Evolutionary conservation across 2,888 invertebrate genomes (phyloP), one percentile per base, ranked within the genome.

Genomic region (Ormyrus nitidulus): DNA sequence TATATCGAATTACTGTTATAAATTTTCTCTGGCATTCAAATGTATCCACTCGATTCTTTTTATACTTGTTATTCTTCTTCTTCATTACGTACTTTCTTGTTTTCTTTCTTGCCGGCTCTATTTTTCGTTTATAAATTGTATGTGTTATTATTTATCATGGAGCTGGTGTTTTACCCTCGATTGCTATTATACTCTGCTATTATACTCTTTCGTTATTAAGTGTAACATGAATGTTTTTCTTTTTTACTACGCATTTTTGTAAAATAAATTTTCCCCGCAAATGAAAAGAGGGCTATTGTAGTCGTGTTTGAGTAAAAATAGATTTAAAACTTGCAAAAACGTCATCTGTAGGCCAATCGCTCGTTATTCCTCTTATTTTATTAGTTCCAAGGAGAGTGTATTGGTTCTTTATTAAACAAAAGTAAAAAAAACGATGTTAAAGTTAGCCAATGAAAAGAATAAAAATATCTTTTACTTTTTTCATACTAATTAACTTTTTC

Each of bases 91-190:
- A 34, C 61, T 75, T 77, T 71, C 70, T 69, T 53, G 54, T 64
- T 49, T 71, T 71, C 69, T 78, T 79, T 51, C 56, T 46, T 74
- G 51, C 51, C 69, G 73, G 61, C 64, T 77, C 53, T 79, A 77
- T 44, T 64, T 69, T 61, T 72, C 62, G 75, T 51, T 75, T 73
- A 74, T 58, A 69, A 65, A 70, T 49, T 70, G 62, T 75, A 77
- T 59, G 75, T 66, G 80, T 77, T 82, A 82, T 83, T 85, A 83
- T 83, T 81, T 83, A 84, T 86, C 83, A 85, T 86, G 84, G 85
- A 87, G 86, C 87, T 86, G 87, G 86, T 88, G 86, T 88, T 88
- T 85, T 85, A 84, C 84, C 86, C 86, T 87, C 86, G 84, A 69
- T 80, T 73, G 13, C 58, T 80, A 72, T 80, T 77, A 66, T 72